These are phyloP conservation scores for Marcusenius ussheri DNA, from an alignment of 2,113 vertebrate genomes.

Conservation along the genomic window DNA sequence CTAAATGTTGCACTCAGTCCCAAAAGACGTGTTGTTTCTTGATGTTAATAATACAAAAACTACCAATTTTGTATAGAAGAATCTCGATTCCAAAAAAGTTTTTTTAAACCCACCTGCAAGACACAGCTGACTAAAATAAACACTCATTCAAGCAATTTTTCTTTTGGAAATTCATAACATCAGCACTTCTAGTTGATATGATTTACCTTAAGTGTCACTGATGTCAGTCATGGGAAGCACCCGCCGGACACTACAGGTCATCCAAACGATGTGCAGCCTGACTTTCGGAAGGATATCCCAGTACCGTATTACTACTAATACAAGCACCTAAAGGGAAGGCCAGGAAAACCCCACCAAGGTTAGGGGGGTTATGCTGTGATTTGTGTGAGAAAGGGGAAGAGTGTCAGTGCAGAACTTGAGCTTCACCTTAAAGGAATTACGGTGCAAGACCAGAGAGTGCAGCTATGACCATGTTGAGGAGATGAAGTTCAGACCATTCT, in stretches of 20 bases:
- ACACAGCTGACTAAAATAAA: not conserved
- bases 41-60: not conserved
- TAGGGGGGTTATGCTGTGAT: not conserved
- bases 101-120: not conserved
- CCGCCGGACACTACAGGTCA: not conserved
- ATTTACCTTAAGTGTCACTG: not conserved
- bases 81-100: not conserved
- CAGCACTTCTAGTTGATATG: not conserved
- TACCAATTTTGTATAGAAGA: not conserved
- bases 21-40: constrained; percentile 22
- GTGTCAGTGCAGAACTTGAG: not conserved
- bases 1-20: constrained; percentile 10
- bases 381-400: not conserved
- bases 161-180: not conserved
- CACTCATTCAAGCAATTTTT: not conserved
- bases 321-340: not conserved
- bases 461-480: not conserved
- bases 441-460: not conserved
- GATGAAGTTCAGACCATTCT: not conserved
- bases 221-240: not conserved
- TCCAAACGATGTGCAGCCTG: not conserved
- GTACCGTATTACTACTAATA: not conserved
- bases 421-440: not conserved
- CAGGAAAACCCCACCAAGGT: not conserved
- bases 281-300: not conserved